phyloP scores from a whole-genome alignment of 2,113 vertebrate genomes.

The Planiliza haematocheilus region DNA sequence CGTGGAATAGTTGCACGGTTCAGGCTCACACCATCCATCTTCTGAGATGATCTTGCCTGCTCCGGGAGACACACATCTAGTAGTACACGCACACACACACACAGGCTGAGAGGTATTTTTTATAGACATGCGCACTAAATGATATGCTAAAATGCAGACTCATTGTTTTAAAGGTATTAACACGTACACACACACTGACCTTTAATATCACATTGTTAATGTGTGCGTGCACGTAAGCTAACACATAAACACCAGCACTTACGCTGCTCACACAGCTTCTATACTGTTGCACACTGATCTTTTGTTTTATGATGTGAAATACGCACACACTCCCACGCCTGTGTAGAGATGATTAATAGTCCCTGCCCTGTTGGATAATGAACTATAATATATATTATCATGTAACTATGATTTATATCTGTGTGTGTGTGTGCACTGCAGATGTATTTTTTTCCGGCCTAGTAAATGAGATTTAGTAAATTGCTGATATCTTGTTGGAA shows the following conservation, averaged over 20 bases:
- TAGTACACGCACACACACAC: background rate
- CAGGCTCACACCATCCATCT: conserved; percentile 60
- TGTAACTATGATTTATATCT: conserved; percentile 61
- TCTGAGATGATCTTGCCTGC: conserved; percentile 50
- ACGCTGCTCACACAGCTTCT: background rate
- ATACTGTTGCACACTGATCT: conserved; percentile 20
- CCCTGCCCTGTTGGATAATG: conserved; percentile 56
- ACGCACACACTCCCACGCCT: conserved; percentile 25
- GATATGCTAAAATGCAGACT: conserved; percentile 14
- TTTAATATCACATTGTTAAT: conserved; percentile 30
- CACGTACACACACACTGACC: conserved; percentile 31
- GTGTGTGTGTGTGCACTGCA: conserved; percentile 18
- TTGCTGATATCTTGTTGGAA: background rate
- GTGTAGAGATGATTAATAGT: conserved; percentile 68
- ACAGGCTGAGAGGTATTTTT: background rate
- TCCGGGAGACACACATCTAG: conserved; percentile 18
- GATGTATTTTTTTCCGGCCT: background rate
- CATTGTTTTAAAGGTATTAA: conserved; percentile 22
- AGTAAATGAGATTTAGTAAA: conserved; percentile 10
- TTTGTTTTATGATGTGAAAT: conserved; percentile 52
- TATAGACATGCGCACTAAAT: conserved; percentile 9
- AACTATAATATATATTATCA: conserved; percentile 64
- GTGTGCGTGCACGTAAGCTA: background rate
- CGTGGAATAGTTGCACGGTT: conserved; percentile 39
- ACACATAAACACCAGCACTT: background rate